Percentiles rank a stretch among this genome's conserved stretches.
phyloP scores from a whole-genome alignment of 2,888 invertebrate genomes.

The Coecobrya sp. region DNA sequence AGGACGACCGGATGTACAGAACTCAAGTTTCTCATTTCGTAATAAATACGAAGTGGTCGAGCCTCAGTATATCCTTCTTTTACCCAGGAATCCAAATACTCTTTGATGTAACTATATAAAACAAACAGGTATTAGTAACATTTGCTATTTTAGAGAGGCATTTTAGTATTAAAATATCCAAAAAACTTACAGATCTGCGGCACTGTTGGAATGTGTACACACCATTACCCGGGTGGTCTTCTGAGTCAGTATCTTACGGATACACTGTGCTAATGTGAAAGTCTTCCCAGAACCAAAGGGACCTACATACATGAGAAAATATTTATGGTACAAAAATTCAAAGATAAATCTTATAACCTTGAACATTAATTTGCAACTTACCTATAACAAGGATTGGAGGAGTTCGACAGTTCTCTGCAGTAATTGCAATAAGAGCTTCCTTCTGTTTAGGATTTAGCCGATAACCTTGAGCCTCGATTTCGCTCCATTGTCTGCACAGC shows the following conservation, averaged over 20 bases:
- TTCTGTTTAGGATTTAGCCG: slow-evolving; percentile 92
- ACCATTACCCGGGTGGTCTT: slow-evolving; percentile 92
- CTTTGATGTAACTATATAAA: slow-evolving; percentile 91
- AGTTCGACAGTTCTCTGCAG: slow-evolving; percentile 90
- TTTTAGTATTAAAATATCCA: not conserved
- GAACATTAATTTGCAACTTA: slow-evolving; percentile 82
- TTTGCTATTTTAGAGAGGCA: not conserved
- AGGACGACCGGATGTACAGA: slow-evolving; percentile 92
- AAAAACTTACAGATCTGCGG: slow-evolving; percentile 85
- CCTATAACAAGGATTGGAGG: slow-evolving; percentile 92
- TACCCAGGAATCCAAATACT: slow-evolving; percentile 93
- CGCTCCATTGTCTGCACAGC: slow-evolving; percentile 90
- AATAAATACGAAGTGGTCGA: slow-evolving; percentile 93
- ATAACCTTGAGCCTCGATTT: slow-evolving; percentile 89
- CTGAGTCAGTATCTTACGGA: slow-evolving; percentile 91
- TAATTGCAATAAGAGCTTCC: slow-evolving; percentile 93
- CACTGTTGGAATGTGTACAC: slow-evolving; percentile 95
- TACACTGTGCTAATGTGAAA: slow-evolving; percentile 93
- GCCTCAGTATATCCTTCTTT: slow-evolving; percentile 91
- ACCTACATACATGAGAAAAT: slow-evolving; percentile 87
- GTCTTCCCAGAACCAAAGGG: slow-evolving; percentile 97
- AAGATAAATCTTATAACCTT: not conserved
- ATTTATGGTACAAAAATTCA: slow-evolving; percentile 24
- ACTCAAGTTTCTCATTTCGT: slow-evolving; percentile 93
- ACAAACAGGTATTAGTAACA: not conserved